Base-by-base conservation (phyloP, 2,888 invertebrate genomes). In the Spatulosminthurus flaviceps region DNA sequence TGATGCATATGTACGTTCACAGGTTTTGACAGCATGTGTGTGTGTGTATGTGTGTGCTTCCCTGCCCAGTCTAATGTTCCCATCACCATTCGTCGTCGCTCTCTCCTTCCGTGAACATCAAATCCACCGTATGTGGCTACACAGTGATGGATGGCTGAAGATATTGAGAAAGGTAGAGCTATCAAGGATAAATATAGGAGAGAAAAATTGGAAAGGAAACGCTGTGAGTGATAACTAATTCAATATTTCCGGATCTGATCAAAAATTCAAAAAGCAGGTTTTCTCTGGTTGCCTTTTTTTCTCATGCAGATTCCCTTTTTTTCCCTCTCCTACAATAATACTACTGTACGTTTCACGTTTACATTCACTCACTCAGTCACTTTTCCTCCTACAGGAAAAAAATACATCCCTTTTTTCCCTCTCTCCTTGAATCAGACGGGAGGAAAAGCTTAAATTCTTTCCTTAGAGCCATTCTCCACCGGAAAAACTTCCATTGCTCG, bases 131-230 rank as follows among this genome's bases (percentile, higher is more conserved):
- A 51, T 51, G 51, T 51, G 51, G 51, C 51, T 51, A 51, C 51
- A 51, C 2, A 19, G 51, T 51, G 73, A 73, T 51, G 73, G 26
- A 43, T 51, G 60, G 79, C 74, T 79, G 66, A 75, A 26, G 79
- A 73, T 72, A 76, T 71, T 72, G 72, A 70, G 61, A 81, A 77
- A 67, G 67, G 67, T 67, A 67, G 67, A 24, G 1, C 41, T 41
- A 41, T n/a, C 29, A 29, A 70, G 41, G 41, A 29, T 41, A 64
- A 29, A 61, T n/a, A 64, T 41, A 60, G 60, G 26, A 51, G 28
- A 11, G 51, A 77, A 77, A 77, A 77, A 77, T 77, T 69, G 67
- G 69, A 69, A 69, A 77, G 77, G 77, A 77, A 77, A 77, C 77
- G 69, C 69, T 51, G 42, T 26, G 73, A 73, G 43, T 73, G 73